These are phyloP conservation scores for Bombus haemorrhoidalis DNA, from an alignment of 1,140 invertebrate genomes.

Conservation along the genomic window DNA sequence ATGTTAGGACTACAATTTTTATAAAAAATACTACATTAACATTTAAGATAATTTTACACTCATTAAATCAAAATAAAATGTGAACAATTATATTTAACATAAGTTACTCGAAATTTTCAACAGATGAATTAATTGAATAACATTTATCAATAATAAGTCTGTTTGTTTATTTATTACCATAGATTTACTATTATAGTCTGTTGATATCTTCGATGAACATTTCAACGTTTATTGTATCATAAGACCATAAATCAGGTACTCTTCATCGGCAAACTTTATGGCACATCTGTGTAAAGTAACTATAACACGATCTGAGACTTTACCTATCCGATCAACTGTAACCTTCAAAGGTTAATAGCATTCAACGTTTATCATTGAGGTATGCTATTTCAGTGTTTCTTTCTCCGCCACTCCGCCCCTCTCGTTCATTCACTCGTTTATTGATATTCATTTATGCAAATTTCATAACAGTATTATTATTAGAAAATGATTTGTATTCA, in stretches of 20 bases:
- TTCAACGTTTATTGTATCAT: not conserved
- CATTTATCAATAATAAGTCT: no score
- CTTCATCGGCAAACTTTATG: not conserved
- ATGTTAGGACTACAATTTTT: no score
- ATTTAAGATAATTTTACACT: no score
- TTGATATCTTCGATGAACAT: not conserved
- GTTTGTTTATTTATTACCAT: no score
- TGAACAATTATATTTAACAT: not conserved
- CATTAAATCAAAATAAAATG: no score
- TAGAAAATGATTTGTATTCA: no score
- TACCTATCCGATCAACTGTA: not conserved
- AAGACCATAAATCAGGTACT: not conserved
- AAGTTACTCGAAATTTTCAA: no score
- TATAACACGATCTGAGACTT: not conserved
- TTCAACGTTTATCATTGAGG: no score
- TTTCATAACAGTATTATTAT: not conserved
- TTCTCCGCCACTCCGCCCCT: accelerated
- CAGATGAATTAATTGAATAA: no score
- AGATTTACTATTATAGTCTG: not conserved
- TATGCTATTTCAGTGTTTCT: no score
- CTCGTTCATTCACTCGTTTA: not conserved
- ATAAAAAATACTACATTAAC: no score
- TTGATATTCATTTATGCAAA: not conserved
- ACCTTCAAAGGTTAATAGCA: no score
- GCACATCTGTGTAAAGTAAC: not conserved